Conservation (phyloP, 2,888 invertebrate genomes). For the Zootermopsis nevadensis region DNA sequence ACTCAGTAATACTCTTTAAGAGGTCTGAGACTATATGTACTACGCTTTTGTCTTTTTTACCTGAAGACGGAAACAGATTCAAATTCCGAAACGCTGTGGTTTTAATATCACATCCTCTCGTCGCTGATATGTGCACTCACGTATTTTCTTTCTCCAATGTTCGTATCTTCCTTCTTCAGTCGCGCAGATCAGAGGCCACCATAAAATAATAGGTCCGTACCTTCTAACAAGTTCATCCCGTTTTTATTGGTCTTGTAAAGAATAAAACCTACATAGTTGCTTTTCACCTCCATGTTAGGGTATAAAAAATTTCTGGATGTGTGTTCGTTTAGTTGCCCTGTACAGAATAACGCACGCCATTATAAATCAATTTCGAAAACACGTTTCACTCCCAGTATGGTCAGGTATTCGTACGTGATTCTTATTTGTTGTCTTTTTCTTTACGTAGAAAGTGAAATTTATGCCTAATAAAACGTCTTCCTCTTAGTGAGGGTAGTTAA, state of each 20-base stretch:
- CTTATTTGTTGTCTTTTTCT: neutral
- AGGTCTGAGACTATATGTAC: no score
- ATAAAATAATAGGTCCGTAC: no score
- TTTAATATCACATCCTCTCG: no score
- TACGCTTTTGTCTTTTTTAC: no score
- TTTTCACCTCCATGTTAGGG: neutral
- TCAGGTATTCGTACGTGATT: no score
- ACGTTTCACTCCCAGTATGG: neutral
- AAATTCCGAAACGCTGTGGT: no score
- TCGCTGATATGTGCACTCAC: no score
- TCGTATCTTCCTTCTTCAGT: no score
- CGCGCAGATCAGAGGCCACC: neutral
- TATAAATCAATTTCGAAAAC: neutral
- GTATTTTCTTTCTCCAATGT: no score
- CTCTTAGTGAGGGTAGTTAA: neutral
- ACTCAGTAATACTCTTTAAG: no score
- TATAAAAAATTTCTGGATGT: conserved; percentile 8
- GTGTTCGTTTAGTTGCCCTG: neutral
- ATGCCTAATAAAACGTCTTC: neutral
- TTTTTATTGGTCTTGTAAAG: conserved; percentile 13
- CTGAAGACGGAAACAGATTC: no score
- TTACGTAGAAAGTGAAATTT: neutral
- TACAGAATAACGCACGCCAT: neutral
- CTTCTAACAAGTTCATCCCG: neutral
- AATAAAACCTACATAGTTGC: neutral